A percentile compares a stretch with the other conserved stretches of the same genome.
These are phyloP conservation scores for Rhea pennata DNA, from an alignment of 2,113 vertebrate species.

Conservation along the genomic window DNA sequence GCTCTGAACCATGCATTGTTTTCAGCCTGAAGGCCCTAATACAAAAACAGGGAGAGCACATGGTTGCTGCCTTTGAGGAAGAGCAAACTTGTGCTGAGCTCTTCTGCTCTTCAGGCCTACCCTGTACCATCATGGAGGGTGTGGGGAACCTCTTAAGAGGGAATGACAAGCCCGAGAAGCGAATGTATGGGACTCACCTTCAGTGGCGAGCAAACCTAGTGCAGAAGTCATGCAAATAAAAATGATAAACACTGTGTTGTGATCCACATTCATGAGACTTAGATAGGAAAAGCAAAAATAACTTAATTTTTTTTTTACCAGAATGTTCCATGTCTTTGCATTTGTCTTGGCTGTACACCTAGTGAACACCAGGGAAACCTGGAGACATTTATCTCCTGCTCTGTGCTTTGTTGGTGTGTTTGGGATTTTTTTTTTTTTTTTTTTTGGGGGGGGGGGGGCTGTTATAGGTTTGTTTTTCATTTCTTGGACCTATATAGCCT, in stretches of 20 bases:
- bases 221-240: constrained; percentile 23
- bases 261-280: background rate
- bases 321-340: constrained; percentile 24
- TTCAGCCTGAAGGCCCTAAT: background rate
- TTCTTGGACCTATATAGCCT: constrained; percentile 15
- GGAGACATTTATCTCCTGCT: background rate
- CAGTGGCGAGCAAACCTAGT: constrained; percentile 40
- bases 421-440: background rate
- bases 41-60: background rate
- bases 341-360: constrained; percentile 51
- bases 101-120: background rate
- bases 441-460: too few relatives aligned
- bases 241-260: constrained; percentile 9
- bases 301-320: constrained; percentile 8
- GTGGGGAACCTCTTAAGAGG: background rate
- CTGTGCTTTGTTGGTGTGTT: background rate
- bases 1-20: background rate
- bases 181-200: background rate
- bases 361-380: constrained; percentile 13
- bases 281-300: background rate
- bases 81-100: background rate
- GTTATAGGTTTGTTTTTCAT: constrained; percentile 38
- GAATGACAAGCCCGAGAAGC: constrained; percentile 18
- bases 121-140: background rate
- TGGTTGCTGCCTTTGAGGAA: background rate